A percentile compares a stretch with the other conserved stretches of the same genome.
Conservation (phyloP, 2,888 invertebrate species). For the Calliphora vomitoria region DNA sequence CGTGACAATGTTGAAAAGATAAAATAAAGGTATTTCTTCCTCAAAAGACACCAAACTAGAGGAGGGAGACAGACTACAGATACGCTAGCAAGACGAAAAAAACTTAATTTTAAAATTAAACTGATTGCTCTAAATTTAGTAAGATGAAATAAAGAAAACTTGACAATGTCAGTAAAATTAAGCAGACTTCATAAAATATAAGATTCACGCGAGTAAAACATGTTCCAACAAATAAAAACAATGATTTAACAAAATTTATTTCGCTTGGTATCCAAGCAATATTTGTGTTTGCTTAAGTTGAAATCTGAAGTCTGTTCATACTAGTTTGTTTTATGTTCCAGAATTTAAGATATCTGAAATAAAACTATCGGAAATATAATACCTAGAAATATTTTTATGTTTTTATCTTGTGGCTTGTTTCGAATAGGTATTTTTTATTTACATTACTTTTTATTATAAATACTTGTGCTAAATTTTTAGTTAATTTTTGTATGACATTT, state of each 20-base stretch:
- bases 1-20: constrained; percentile 35
- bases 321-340: too few relatives aligned
- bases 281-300: not conserved
- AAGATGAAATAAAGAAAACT: not conserved
- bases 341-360: not conserved
- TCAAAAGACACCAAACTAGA: not conserved
- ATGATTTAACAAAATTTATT: constrained; percentile 31
- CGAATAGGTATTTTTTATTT: not conserved
- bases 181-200: not conserved
- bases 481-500: constrained; percentile 24
- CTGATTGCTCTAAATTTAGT: constrained; percentile 44
- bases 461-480: constrained; percentile 11
- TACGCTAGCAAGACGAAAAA: not conserved
- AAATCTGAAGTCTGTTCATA: not conserved
- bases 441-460: not conserved
- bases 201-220: constrained; percentile 21
- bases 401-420: not conserved
- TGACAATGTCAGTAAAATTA: constrained; percentile 44
- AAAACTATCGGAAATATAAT: not conserved
- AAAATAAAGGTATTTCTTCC: constrained; percentile 12
- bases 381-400: not conserved
- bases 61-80: not conserved
- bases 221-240: constrained; percentile 29
- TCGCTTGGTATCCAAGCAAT: not conserved
- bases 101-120: constrained; percentile 45